Base-by-base conservation (phyloP, 2,888 invertebrate species). In the Oegoconia quadripuncta region DNA sequence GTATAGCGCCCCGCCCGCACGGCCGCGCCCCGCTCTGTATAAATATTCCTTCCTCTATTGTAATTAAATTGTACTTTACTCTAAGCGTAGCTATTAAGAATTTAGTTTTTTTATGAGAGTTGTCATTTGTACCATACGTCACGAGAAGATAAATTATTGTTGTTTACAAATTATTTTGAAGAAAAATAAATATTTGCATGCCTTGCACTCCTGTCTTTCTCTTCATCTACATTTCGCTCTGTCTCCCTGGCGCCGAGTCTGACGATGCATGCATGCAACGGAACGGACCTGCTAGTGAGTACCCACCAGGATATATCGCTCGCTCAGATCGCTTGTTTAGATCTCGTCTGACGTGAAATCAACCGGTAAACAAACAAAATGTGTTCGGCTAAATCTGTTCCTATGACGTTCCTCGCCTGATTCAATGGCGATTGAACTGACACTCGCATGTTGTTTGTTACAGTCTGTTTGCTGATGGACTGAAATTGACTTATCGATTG, bases 101-200 rank as follows among this genome's bases (percentile, higher is more conserved):
- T 75, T 82, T 80, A 80, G 78, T 78, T 83, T 86, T 84, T 83
- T 74, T 82, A 83, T 79, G 72, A 65, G 67, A 74, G 80, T 84
- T 78, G 83, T 83, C 83, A 79, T 83, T 83, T 84, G 86, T 86
- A 84, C 78, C 76, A 78, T 79, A 74, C 64, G 64, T 70, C 71
- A 68, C 60, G 57, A 76, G 70, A 78, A 64, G 75, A 68, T 74
- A 73, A 70, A 74, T 64, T 74, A 79, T 76, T 80, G 84, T 87
- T 83, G 76, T 81, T 81, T 75, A 84, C 69, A 80, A 75, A 82
- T 78, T 83, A 83, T 84, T 87, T 87, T 83, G 65, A 74, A 74
- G 59, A 56, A 79, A 78, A 86, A 83, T 82, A 83, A 84, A 83
- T 52, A 66, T 62, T 75, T 80, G 86, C 86, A 86, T 84, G 86